Percentiles rank a stretch among this genome's conserved stretches.
phyloP scores from a whole-genome alignment of 1,140 invertebrate genomes.

The Trichogramma pretiosum region DNA sequence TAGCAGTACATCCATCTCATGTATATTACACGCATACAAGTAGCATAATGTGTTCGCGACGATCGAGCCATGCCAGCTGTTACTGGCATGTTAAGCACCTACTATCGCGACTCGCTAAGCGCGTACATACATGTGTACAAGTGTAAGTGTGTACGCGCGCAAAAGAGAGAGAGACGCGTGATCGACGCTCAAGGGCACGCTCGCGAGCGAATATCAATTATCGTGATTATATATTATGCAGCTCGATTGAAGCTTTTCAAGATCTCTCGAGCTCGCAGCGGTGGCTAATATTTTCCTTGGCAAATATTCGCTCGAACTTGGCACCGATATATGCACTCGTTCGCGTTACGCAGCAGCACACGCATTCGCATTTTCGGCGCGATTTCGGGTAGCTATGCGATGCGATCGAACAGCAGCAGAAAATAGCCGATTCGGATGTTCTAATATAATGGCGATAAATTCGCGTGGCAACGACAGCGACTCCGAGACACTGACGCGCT shows the following conservation, averaged over 20 bases:
- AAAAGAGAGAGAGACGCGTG: background rate
- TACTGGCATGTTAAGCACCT: slow-evolving; percentile 5
- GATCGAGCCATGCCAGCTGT: slow-evolving; percentile 7
- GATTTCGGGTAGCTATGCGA: no score
- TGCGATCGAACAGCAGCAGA: no score
- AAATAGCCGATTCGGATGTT: no score
- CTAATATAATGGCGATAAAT: no score
- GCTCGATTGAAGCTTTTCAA: slow-evolving; percentile 1
- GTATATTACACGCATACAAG: no score
- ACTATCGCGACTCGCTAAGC: slow-evolving; percentile 1
- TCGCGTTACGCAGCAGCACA: no score
- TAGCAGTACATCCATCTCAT: no score
- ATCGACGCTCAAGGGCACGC: slow-evolving; percentile 13
- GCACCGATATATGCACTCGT: background rate
- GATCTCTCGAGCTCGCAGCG: background rate
- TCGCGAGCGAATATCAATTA: slow-evolving; percentile 15
- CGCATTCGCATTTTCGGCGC: no score
- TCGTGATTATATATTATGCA: slow-evolving; percentile 8
- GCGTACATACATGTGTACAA: background rate
- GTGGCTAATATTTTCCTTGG: slow-evolving; percentile 6
- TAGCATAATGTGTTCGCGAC: no score
- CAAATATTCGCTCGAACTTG: slow-evolving; percentile 9
- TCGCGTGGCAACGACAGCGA: no score
- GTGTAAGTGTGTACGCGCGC: background rate
- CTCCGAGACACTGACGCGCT: no score